Conservation (phyloP, 1,140 invertebrate genomes). For the Diabrotica virgifera region DNA sequence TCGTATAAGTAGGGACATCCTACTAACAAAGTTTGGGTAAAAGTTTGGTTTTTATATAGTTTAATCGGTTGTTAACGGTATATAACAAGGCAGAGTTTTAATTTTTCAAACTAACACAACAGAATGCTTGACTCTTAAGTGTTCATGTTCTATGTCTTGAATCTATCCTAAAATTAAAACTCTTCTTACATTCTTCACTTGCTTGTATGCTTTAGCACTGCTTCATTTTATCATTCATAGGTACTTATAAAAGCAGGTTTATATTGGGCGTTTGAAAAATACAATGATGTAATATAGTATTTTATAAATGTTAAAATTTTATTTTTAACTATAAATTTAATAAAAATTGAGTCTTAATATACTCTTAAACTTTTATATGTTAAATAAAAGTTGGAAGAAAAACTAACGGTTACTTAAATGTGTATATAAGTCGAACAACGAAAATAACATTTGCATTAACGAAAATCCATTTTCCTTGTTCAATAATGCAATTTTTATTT, state of each 20-base stretch:
- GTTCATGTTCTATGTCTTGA: not conserved
- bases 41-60: no score
- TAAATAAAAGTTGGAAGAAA: no score
- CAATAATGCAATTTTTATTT: no score
- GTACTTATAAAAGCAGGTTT: not conserved
- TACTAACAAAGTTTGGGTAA: not conserved
- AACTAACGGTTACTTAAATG: no score
- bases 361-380: no score
- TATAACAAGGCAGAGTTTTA: not conserved
- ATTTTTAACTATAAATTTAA: no score
- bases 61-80: not conserved
- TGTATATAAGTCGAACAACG: no score
- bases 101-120: not conserved
- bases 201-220: not conserved
- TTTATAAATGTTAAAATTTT: no score
- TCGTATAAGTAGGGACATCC: not conserved
- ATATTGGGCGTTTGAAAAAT: not conserved
- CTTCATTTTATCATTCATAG: not conserved
- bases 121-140: not conserved
- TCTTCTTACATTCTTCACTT: not conserved
- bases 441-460: no score
- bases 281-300: not conserved
- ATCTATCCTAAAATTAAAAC: constrained; percentile 5
- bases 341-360: no score
- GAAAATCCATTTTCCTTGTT: no score